Conservation (phyloP, 2,113 vertebrate genomes). For the Probosciger aterrimus region DNA sequence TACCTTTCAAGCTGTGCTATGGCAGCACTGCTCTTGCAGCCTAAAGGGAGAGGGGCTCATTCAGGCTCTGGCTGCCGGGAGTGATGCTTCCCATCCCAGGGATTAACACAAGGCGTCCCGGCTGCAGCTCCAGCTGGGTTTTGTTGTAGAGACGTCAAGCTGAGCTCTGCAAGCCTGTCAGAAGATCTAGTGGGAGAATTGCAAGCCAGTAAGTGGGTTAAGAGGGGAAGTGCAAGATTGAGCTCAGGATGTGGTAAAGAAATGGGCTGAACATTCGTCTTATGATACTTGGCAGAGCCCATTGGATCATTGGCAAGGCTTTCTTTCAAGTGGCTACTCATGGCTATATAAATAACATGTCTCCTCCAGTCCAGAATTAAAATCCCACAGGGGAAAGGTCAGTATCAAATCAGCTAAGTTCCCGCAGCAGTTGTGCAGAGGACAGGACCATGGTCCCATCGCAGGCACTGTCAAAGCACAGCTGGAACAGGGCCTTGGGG, state of each 20-base stretch:
- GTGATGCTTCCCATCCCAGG: neutral
- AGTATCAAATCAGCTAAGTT: neutral
- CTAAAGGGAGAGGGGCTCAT: neutral
- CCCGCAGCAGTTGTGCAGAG: neutral
- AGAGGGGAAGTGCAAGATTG: neutral
- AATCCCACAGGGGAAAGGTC: neutral
- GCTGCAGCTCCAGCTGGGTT: neutral
- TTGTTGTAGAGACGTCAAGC: fast-evolving
- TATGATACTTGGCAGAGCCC: neutral
- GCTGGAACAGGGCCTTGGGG: too few relatives aligned
- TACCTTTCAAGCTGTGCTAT: neutral
- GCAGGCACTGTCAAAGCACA: neutral
- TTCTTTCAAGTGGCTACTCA: neutral
- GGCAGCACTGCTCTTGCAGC: neutral
- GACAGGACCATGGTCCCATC: neutral
- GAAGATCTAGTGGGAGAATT: neutral
- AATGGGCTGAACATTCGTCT: neutral
- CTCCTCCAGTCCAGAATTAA: neutral
- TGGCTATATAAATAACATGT: neutral
- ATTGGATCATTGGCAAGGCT: neutral
- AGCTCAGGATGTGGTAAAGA: neutral
- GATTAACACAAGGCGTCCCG: neutral
- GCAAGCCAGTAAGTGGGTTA: neutral
- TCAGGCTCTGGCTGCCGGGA: neutral
- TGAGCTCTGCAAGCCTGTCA: neutral